Base-by-base conservation (phyloP, 2,797 vertebrate species). In the Paramormyrops hopkinsi region DNA sequence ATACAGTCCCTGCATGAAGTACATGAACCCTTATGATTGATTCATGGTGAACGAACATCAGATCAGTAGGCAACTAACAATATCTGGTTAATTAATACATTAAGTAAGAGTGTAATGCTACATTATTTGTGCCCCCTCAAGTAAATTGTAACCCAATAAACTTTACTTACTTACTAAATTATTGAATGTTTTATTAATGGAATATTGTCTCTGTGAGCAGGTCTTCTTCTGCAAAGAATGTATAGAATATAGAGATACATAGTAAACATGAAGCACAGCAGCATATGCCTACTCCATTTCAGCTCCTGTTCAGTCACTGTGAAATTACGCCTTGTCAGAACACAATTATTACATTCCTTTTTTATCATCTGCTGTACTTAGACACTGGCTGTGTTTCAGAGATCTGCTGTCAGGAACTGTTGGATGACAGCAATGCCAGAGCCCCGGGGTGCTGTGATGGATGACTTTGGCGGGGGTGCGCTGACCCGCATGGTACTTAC, bases 261-360 rank as follows among this genome's bases (percentile, higher is more conserved):
- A 19, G 29, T 2, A 19, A 2, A 87, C 25, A n/a, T 56, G 33
- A 8, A 7, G 33, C 25, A 29, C 2, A 5, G 19, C 25, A 37
- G 3, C 85, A 19, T 59, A 9, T n/a, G 84, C 56, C 85, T 87
- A 33, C 53, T 4, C 17, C 25, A 41, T 14, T 54, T n/a, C 85
- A 87, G 22, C 85, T 54, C 22, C 50, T 54, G 53, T 41, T 87
- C 53, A 87, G 33, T 29, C 82, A 48, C 41, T 84, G 82, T 48
- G 53, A 87, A 54, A 56, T 56, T 11, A 22, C 6, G 85, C 25
- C 85, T 59, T 56, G 51, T 87, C 85, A 54, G 53, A 59, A 56
- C 53, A 25, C 51, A 87, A 56, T 87, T 41, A 87, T 54, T 29
- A 56, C 85, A 29, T 87, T 87, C 85, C 53, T 56, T 84, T 48